These are phyloP conservation scores for Heteronetta atricapilla DNA, from an alignment of 2,113 vertebrate genomes.

Conservation along the genomic window DNA sequence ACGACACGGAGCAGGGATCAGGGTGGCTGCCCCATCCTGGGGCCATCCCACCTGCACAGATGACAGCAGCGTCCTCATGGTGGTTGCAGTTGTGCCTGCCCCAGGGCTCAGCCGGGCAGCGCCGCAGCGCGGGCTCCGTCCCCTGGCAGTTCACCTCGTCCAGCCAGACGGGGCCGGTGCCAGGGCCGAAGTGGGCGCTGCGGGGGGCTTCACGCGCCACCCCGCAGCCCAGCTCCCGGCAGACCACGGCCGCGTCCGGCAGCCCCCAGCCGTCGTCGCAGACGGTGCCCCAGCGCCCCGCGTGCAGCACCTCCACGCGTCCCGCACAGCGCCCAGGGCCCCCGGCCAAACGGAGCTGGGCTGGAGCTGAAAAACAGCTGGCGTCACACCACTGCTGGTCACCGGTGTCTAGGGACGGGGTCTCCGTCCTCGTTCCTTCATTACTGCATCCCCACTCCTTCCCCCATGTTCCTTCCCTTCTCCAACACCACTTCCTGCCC, in stretches of 20 bases:
- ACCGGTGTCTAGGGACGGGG: neutral
- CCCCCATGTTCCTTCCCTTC: no score
- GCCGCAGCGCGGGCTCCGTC: conserved; percentile 45
- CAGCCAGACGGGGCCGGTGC: conserved; percentile 60
- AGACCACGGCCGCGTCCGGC: conserved; percentile 1
- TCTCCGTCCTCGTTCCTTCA: neutral
- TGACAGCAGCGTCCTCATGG: conserved; percentile 62
- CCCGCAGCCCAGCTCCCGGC: conserved; percentile 48
- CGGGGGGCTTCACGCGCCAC: neutral
- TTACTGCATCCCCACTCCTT: neutral
- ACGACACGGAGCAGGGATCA: neutral
- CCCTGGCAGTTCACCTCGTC: conserved; percentile 61
- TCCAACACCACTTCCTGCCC: no score
- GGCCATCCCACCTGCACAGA: conserved; percentile 56
- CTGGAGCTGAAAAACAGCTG: neutral
- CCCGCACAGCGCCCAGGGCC: conserved; percentile 58
- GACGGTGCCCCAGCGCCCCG: conserved; percentile 26
- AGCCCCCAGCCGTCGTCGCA: conserved; percentile 2
- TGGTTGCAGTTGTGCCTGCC: conserved; percentile 73
- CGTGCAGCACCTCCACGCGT: conserved; percentile 57
- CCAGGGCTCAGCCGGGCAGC: conserved; percentile 53
- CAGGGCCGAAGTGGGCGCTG: conserved; percentile 50
- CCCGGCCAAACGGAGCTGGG: conserved; percentile 35
- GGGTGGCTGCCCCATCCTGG: neutral
- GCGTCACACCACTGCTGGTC: neutral